These are phyloP conservation scores for Clamator glandarius DNA, from an alignment of 2,797 vertebrate genomes.

Conservation along the genomic window DNA sequence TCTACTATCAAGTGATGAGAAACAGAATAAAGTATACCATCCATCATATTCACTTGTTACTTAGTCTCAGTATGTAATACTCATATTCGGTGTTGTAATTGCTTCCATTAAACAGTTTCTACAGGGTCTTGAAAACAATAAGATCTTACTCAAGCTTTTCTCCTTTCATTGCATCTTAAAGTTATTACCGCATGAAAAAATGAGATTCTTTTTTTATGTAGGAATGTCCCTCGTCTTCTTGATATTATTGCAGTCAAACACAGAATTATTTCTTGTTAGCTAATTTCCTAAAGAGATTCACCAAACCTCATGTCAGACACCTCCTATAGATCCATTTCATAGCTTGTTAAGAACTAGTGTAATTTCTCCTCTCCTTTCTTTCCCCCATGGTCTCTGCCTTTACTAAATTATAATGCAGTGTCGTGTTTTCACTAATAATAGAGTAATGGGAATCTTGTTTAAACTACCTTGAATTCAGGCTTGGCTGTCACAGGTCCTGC, in stretches of 20 bases:
- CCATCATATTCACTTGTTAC: slow-evolving; percentile 60
- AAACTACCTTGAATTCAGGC: not conserved
- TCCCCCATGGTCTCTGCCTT: not conserved
- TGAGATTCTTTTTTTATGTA: slow-evolving; percentile 42
- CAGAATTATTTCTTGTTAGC: slow-evolving; percentile 55
- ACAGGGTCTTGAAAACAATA: slow-evolving; percentile 52
- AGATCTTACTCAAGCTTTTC: slow-evolving; percentile 58
- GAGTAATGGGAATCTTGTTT: not conserved
- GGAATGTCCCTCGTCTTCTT: slow-evolving; percentile 52
- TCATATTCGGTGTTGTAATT: slow-evolving; percentile 53
- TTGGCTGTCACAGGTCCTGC: not conserved
- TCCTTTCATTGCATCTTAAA: slow-evolving; percentile 55
- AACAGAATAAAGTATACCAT: slow-evolving; percentile 40
- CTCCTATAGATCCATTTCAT: not conserved
- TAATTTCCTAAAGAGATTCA: slow-evolving; percentile 52
- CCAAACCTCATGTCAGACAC: slow-evolving; percentile 27
- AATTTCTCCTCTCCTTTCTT: not conserved
- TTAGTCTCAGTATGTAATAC: slow-evolving; percentile 29
- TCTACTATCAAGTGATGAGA: slow-evolving; percentile 7
- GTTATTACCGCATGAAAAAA: slow-evolving; percentile 58
- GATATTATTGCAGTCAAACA: slow-evolving; percentile 60
- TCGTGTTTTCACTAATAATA: not conserved
- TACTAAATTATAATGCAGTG: not conserved
- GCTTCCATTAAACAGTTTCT: slow-evolving; percentile 58
- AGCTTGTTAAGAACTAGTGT: not conserved